A percentile compares a stretch with the other conserved stretches of the same genome.
Conservation (phyloP, 2,113 vertebrate species). For the Chitala chitala region DNA sequence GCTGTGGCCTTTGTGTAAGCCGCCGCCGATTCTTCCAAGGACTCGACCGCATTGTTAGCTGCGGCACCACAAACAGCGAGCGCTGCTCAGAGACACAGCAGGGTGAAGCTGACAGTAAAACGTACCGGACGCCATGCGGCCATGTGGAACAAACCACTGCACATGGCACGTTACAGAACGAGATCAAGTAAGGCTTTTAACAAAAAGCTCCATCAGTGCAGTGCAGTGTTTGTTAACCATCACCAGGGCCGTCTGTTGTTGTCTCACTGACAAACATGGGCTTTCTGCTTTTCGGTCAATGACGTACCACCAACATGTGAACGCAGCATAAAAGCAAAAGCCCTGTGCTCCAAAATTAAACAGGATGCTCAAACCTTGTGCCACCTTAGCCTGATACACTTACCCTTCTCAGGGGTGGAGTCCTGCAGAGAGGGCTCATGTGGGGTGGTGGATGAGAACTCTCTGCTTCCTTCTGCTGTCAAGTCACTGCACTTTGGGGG, state of each 20-base stretch:
- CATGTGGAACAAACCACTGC: not conserved
- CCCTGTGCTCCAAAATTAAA: too few relatives aligned
- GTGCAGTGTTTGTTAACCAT: too few relatives aligned
- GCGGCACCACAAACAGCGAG: conserved; percentile 29
- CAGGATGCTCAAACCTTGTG: too few relatives aligned
- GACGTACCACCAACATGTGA: too few relatives aligned
- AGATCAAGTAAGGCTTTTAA: too few relatives aligned
- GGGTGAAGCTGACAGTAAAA: not conserved
- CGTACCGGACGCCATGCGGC: not conserved
- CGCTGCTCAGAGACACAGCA: not conserved
- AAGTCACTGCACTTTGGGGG: conserved; percentile 64
- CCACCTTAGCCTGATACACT: not conserved
- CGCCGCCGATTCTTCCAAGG: conserved; percentile 77
- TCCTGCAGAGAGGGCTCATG: conserved; percentile 68
- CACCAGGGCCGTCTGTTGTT: too few relatives aligned
- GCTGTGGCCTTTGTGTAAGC: conserved; percentile 79
- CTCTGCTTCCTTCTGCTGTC: conserved; percentile 63
- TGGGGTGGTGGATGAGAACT: conserved; percentile 58
- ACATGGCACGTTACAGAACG: not conserved
- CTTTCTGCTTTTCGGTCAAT: not conserved
- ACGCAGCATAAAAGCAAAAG: too few relatives aligned
- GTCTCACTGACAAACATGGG: not conserved
- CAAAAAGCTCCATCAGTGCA: too few relatives aligned
- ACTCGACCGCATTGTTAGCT: conserved; percentile 68
- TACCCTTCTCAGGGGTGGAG: conserved; percentile 72